Evolutionary conservation across 30 jellyfish, hydroid and myxozoan genomes (phyloP).

Genomic region (Clytia hemisphaerica): DNA sequence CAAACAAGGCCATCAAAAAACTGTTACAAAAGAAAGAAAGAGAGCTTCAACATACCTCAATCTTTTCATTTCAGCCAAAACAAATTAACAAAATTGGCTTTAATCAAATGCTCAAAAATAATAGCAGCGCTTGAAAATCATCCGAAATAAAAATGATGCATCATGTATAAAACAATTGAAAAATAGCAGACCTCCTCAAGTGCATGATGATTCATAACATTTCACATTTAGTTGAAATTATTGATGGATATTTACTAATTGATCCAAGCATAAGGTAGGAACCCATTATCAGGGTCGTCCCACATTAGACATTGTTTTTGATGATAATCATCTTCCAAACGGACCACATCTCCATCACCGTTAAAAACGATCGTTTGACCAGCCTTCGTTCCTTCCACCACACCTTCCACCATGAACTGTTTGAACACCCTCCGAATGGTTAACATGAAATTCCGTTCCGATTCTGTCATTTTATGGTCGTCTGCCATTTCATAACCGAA

Average conservation of each 20-base stretch:
- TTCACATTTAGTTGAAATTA: too few relatives aligned
- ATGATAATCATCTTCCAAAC: background rate
- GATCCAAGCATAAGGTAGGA: conserved; percentile 44
- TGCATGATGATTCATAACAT: too few relatives aligned
- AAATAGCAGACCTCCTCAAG: too few relatives aligned
- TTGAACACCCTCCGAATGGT: conserved; percentile 5
- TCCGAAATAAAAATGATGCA: too few relatives aligned
- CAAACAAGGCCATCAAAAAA: too few relatives aligned
- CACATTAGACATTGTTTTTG: conserved; percentile 21
- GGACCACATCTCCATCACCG: background rate
- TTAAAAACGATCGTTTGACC: background rate
- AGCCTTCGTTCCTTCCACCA: background rate
- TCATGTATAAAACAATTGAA: too few relatives aligned
- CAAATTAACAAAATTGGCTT: too few relatives aligned
- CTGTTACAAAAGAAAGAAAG: too few relatives aligned
- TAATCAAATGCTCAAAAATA: too few relatives aligned
- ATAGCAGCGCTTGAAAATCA: too few relatives aligned
- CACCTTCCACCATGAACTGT: conserved; percentile 16
- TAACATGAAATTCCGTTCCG: conserved; percentile 23
- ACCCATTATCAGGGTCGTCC: conserved; percentile 34
- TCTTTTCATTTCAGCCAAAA: too few relatives aligned
- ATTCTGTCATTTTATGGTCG: background rate
- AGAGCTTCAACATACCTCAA: too few relatives aligned
- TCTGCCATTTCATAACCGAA: conserved; percentile 17
- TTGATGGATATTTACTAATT: conserved; percentile 6